Conservation (phyloP, 2,113 vertebrate species). For the Pterocles orientalis region DNA sequence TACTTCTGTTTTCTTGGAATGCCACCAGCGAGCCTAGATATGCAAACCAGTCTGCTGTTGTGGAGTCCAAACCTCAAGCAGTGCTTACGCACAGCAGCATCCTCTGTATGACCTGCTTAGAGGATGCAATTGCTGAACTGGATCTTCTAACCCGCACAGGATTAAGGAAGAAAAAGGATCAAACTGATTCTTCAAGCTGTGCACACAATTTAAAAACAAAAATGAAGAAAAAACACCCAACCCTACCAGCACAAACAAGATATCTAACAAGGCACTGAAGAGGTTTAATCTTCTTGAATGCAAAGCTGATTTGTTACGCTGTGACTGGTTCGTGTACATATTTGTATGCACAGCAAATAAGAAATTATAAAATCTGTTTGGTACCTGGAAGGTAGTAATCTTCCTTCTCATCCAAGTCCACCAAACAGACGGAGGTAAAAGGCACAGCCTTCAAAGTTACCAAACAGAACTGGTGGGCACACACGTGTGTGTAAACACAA, state of each 20-base stretch:
- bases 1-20: neutral
- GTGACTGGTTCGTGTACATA: neutral
- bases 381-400: neutral
- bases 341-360: neutral
- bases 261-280: neutral
- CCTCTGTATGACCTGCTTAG: neutral
- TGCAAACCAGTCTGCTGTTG: neutral
- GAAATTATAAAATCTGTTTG: neutral
- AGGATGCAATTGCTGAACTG: neutral
- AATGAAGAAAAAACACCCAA: neutral
- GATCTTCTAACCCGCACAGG: neutral
- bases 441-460: neutral
- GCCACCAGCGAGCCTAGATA: neutral
- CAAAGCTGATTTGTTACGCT: neutral
- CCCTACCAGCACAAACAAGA: neutral
- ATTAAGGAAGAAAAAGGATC: neutral
- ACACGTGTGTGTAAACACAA: neutral
- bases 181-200: neutral
- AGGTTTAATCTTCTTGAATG: neutral
- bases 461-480: neutral
- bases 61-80: neutral
- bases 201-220: neutral
- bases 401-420: neutral
- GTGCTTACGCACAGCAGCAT: neutral
- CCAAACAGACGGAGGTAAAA: conserved; percentile 3